phyloP scores from a whole-genome alignment of 2,888 invertebrate species.

The Drosophila nr. perissopoda region DNA sequence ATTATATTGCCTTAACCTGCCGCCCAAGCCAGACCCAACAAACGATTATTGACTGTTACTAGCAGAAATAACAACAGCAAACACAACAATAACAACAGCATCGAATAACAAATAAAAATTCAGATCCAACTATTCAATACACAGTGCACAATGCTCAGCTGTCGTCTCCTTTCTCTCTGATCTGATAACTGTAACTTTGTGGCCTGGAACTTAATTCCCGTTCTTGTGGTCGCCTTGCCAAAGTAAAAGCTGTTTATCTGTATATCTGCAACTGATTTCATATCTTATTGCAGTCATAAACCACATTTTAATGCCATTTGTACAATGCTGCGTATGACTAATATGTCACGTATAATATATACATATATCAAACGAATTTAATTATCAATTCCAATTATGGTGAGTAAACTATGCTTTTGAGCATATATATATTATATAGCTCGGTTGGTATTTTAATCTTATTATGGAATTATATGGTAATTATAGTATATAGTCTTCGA shows the following conservation, averaged over 20 bases:
- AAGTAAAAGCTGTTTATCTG: not conserved
- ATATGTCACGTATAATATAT: not conserved
- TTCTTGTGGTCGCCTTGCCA: not conserved
- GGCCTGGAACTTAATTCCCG: constrained; percentile 18
- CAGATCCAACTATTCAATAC: not conserved
- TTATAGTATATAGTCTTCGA: too few species aligned
- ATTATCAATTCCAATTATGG: not conserved
- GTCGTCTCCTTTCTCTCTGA: constrained; percentile 3
- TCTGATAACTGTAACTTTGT: constrained; percentile 40
- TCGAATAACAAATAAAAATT: constrained; percentile 2
- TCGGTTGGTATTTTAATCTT: too few species aligned
- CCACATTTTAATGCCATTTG: not conserved
- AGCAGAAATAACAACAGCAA: not conserved
- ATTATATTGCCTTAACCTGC: constrained; percentile 56
- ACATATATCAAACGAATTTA: not conserved
- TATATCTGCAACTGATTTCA: not conserved
- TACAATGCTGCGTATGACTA: not conserved
- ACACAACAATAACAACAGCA: not conserved
- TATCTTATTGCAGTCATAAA: not conserved
- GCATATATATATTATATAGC: too few species aligned
- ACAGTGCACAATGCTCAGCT: not conserved
- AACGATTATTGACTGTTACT: constrained; percentile 52
- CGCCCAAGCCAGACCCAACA: constrained; percentile 51
- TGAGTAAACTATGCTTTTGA: too few species aligned
- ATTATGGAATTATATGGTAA: too few species aligned